Evolutionary conservation across 2,797 vertebrate genomes (phyloP), one percentile per base, ranked within the genome.

Genomic region (Menidia menidia): DNA sequence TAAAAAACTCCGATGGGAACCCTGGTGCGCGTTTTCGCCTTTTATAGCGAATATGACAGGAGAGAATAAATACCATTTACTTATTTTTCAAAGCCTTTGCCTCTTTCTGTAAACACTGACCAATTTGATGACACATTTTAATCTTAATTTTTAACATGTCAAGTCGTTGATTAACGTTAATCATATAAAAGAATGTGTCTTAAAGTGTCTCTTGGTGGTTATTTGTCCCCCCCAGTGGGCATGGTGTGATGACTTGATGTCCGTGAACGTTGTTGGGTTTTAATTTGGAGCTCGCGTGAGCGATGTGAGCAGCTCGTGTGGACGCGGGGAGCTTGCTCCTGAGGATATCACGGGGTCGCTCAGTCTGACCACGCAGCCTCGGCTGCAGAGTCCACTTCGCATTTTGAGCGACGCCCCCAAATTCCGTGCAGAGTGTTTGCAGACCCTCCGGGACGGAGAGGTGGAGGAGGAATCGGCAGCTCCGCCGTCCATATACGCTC

Each of bases 351-450:
- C 30, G 75, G 88, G 87, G 83, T 90, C 85, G 85, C 71, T 86
- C 25, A 25, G 25, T 25, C 74, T 82, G 86, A 71, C 87, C 87
- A 73, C 80, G 32, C 60, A 80, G 74, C 85, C 82, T 85, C 80
- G 80, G 82, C 88, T 86, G 81, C 70, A 73, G 89, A 96, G 94
- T 97, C 96, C 96, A 96, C 94, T 97, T 97, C 96, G 95, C 95
- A 96, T 97, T 97, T 97, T 97, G 94, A 93, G 93, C 92, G 94
- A 96, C 96, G 96, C 96, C 95, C 94, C 94, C 94, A 94, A 95
- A 94, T 95, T 95, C 94, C 93, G 93, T 95, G 95, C 94, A 93
- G 95, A 95, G 96, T 94, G 95, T 94, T 95, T 94, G 94, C 94
- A 94, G 95, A 95, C 95, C 94, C 95, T 94, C 92, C 95, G 95